Evolutionary conservation across 1,140 invertebrate species (phyloP).

Genomic region (Drosophila elegans): DNA sequence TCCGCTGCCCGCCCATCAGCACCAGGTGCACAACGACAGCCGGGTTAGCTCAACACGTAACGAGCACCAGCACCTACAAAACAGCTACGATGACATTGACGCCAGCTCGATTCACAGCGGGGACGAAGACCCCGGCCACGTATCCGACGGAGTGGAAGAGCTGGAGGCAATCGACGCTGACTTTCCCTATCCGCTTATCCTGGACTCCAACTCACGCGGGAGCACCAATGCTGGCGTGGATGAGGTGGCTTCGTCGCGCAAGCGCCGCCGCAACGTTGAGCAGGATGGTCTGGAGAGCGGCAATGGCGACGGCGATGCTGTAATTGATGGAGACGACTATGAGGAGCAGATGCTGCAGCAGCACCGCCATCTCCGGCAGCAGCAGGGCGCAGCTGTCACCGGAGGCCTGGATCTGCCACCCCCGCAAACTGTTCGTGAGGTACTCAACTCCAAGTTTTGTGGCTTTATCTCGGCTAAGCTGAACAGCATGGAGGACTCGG

Average conservation of each 20-base stretch:
- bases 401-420: constrained; percentile 65
- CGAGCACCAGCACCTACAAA: constrained; percentile 49
- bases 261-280: constrained; percentile 64
- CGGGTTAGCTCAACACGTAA: constrained; percentile 78
- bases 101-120: constrained; percentile 70
- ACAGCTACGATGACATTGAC: constrained; percentile 74
- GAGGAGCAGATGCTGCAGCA: constrained; percentile 82
- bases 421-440: constrained; percentile 79
- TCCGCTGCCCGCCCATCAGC: constrained; percentile 76
- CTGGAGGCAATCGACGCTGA: constrained; percentile 82
- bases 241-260: constrained; percentile 21
- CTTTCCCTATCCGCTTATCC: constrained; percentile 79
- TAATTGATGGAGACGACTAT: constrained; percentile 69
- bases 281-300: constrained; percentile 52
- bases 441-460: constrained; percentile 81
- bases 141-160: constrained; percentile 77
- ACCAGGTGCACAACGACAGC: constrained; percentile 74
- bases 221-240: constrained; percentile 38
- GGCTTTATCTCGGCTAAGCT: constrained; percentile 82
- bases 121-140: constrained; percentile 62
- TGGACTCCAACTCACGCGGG: constrained; percentile 74
- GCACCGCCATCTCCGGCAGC: constrained; percentile 78
- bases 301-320: constrained; percentile 34
- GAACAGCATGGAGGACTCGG: constrained; percentile 82
- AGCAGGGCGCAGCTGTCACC: constrained; percentile 54